Percentiles rank a stretch among this genome's conserved stretches.
Evolutionary conservation across 2,797 vertebrate genomes (phyloP).

Genomic region (Fistularia commersonii): DNA sequence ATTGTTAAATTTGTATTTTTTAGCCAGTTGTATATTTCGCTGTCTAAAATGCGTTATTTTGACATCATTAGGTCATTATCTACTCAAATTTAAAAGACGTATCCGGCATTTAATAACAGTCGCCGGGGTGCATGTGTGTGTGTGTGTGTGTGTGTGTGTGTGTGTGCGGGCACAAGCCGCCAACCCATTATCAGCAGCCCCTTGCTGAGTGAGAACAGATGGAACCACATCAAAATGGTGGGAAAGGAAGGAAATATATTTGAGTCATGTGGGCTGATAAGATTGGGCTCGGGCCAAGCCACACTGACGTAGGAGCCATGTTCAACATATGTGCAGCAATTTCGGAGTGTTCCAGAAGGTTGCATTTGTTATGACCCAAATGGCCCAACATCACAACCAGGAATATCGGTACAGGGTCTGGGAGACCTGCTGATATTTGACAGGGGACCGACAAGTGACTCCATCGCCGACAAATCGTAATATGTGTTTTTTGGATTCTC

Average conservation of each 20-base stretch:
- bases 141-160: not conserved
- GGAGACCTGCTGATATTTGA: conserved; percentile 19
- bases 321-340: conserved; percentile 62
- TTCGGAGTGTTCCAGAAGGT: conserved; percentile 45
- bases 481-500: too few species aligned
- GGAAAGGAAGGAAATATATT: conserved; percentile 52
- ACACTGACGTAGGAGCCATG: conserved; percentile 29
- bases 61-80: too few species aligned
- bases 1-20: too few species aligned
- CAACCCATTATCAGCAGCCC: conserved; percentile 36
- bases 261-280: conserved; percentile 36
- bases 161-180: conserved; percentile 29
- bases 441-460: conserved; percentile 1
- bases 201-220: conserved; percentile 59
- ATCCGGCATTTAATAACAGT: too few species aligned
- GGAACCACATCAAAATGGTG: conserved; percentile 49
- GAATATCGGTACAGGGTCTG: conserved; percentile 21
- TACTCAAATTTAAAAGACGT: too few species aligned
- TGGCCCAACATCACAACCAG: conserved; percentile 29
- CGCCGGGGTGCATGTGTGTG: too few species aligned
- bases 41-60: too few species aligned
- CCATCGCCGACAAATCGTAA: not conserved
- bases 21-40: too few species aligned
- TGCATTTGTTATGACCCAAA: conserved; percentile 46
- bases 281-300: conserved; percentile 39